A percentile compares a stretch with the other conserved stretches of the same genome.
phyloP scores from a whole-genome alignment of 2,888 invertebrate species.

The Trissolcus japonicus region DNA sequence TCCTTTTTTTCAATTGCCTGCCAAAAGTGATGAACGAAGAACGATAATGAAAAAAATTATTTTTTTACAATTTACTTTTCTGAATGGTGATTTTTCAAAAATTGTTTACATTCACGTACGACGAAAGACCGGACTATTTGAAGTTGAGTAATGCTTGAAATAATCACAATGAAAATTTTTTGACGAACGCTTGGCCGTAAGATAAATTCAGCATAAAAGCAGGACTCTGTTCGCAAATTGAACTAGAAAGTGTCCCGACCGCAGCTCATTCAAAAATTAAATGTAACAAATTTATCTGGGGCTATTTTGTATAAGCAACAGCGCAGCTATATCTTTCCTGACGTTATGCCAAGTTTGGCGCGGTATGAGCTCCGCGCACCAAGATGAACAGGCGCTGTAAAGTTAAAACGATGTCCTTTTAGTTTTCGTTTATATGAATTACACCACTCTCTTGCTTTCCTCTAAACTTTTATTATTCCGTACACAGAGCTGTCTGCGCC shows the following conservation, averaged over 20 bases:
- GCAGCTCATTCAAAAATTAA: conserved; percentile 51
- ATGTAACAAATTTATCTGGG: conserved; percentile 51
- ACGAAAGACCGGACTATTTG: too few relatives aligned
- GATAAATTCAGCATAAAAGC: conserved; percentile 15
- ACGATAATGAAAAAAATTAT: too few relatives aligned
- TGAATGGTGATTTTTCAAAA: too few relatives aligned
- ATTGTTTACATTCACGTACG: too few relatives aligned
- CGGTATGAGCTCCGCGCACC: conserved; percentile 20
- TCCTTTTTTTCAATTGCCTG: too few relatives aligned
- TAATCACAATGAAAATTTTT: neutral
- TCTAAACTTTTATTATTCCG: conserved; percentile 63
- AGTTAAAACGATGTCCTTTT: conserved; percentile 59
- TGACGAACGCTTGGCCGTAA: conserved; percentile 6
- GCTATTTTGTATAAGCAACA: conserved; percentile 53
- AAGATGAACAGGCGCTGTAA: conserved; percentile 49
- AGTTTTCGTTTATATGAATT: conserved; percentile 62
- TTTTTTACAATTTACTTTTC: too few relatives aligned
- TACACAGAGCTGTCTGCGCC: conserved; percentile 53
- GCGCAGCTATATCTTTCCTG: conserved; percentile 44
- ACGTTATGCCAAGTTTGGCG: conserved; percentile 49
- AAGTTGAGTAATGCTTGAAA: too few relatives aligned
- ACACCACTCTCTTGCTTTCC: conserved; percentile 47
- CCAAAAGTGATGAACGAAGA: too few relatives aligned
- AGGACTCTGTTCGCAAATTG: conserved; percentile 23
- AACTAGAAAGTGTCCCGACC: conserved; percentile 18